Evolutionary conservation across 2,113 vertebrate species (phyloP).

Genomic region (Sapayoa aenigma): DNA sequence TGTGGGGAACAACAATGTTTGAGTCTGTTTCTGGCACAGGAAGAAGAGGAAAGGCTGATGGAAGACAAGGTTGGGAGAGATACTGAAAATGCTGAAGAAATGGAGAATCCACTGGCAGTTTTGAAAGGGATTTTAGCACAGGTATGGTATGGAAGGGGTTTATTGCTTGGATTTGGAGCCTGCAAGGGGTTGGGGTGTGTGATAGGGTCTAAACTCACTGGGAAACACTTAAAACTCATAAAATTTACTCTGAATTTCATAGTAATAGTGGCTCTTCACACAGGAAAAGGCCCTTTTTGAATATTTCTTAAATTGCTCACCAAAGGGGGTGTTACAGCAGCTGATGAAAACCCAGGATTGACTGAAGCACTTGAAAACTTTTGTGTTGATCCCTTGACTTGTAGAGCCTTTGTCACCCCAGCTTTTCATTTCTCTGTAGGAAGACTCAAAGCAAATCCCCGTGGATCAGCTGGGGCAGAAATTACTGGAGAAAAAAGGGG

Average conservation of each 20-base stretch:
- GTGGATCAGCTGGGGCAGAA: constrained; percentile 91
- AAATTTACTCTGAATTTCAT: background rate
- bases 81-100: constrained; percentile 62
- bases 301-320: background rate
- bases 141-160: constrained; percentile 72
- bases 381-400: background rate
- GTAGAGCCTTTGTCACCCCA: background rate
- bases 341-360: background rate
- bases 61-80: constrained; percentile 50
- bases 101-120: constrained; percentile 78
- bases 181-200: background rate
- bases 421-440: constrained; percentile 43
- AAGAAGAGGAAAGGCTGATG: constrained; percentile 74
- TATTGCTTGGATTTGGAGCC: background rate
- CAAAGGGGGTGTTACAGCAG: background rate
- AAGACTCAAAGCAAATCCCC: constrained; percentile 60
- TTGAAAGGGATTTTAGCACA: constrained; percentile 80
- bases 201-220: background rate
- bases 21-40: constrained; percentile 61
- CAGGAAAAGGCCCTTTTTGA: background rate
- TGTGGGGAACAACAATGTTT: background rate
- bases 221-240: background rate
- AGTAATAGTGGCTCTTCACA: background rate
- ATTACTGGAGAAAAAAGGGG: constrained; percentile 84
- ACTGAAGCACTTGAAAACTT: background rate